These are phyloP conservation scores for Pagrus major DNA, from an alignment of 2,113 vertebrate genomes.

Conservation along the genomic window DNA sequence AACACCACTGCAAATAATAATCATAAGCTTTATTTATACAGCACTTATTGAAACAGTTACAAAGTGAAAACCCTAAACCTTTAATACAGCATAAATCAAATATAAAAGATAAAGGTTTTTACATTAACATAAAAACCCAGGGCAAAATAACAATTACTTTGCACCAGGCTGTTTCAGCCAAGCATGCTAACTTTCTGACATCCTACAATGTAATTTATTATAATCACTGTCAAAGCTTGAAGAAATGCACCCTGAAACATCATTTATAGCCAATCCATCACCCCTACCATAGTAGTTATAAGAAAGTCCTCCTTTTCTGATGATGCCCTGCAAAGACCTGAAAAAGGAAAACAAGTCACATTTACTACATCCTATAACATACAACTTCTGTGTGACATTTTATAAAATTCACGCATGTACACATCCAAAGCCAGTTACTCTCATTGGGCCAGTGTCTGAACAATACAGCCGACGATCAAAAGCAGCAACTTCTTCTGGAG, in stretches of 20 bases:
- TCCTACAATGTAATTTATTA: background rate
- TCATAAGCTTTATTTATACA: background rate
- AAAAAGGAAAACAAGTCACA: constrained; percentile 47
- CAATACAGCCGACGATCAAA: background rate
- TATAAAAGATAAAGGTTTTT: too few species aligned
- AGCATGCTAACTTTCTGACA: background rate
- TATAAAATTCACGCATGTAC: background rate
- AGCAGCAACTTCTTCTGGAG: background rate
- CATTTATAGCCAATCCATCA: background rate
- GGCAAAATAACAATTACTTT: background rate
- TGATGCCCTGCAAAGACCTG: constrained; percentile 85
- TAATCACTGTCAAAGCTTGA: background rate
- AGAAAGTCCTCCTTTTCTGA: constrained; percentile 91
- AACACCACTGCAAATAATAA: background rate
- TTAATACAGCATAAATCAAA: too few species aligned
- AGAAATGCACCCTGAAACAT: background rate
- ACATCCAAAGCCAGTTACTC: background rate
- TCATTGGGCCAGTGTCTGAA: background rate
- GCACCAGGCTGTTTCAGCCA: background rate
- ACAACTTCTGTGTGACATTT: background rate
- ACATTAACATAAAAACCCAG: background rate
- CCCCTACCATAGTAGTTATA: constrained; percentile 92
- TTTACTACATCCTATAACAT: background rate
- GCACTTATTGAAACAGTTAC: background rate
- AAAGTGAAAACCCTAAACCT: background rate